Evolutionary conservation across 2,888 invertebrate genomes (phyloP).

Genomic region (Andrena trimmerana): DNA sequence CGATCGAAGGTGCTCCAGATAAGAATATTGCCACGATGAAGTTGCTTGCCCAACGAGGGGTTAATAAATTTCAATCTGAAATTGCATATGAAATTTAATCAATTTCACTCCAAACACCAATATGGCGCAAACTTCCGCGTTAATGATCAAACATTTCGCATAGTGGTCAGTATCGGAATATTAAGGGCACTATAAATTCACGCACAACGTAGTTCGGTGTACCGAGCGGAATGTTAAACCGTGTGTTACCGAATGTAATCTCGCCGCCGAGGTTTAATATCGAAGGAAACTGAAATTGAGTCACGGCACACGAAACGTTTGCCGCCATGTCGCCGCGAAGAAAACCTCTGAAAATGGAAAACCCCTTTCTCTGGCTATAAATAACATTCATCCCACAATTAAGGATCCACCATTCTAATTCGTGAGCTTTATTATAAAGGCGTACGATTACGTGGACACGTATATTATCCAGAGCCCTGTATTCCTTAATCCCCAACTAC

Average conservation of each 20-base stretch:
- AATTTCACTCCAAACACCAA: conserved; percentile 25
- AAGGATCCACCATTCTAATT: conserved; percentile 77
- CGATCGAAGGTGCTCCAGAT: background rate
- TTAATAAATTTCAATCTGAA: conserved; percentile 23
- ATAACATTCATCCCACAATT: conserved; percentile 78
- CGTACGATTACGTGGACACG: conserved; percentile 68
- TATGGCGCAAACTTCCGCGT: conserved; percentile 18
- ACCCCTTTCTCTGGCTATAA: conserved; percentile 59
- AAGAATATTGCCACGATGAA: background rate
- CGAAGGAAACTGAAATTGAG: conserved; percentile 33
- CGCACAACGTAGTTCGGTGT: conserved; percentile 10
- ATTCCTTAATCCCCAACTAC: conserved; percentile 62
- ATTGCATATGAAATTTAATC: conserved; percentile 29
- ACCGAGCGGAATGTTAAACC: conserved; percentile 26
- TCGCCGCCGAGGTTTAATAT: conserved; percentile 35
- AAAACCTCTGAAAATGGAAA: conserved; percentile 19
- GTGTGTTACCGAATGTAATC: conserved; percentile 33
- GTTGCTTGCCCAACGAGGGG: background rate
- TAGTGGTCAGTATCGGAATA: conserved; percentile 39
- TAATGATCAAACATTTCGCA: conserved; percentile 35
- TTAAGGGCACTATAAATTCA: conserved; percentile 39
- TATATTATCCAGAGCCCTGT: conserved; percentile 56
- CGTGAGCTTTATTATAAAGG: conserved; percentile 75
- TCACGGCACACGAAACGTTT: background rate
- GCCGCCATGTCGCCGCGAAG: background rate